Evolutionary conservation across 92 coral and sea anemone species (phyloP), one percentile per base, ranked within the genome.

Genomic region (Porites evermanni): DNA sequence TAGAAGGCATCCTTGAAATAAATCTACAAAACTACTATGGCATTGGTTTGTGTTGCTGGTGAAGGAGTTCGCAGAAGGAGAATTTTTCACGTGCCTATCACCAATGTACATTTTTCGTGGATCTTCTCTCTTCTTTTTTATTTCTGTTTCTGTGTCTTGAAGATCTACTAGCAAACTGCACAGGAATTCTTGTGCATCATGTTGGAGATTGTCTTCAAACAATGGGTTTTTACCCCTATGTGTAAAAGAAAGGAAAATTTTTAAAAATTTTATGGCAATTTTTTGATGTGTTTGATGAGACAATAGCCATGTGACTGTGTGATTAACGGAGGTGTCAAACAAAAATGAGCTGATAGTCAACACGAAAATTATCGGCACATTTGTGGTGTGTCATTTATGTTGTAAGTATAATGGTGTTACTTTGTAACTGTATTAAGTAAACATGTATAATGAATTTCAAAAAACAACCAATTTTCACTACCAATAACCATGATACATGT

Each of bases 131-230:
- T 19, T 90, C 90, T 89, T 91, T 68, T 78, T 66, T 59, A 77
- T 79, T 60, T 88, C 93, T 70, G 77, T 90, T 61, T 88, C 91
- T 24, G 90, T 82, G 70, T 90, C 99, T 81, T 93, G 95, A 17
- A 93, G 90, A 54, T 80, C 91, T 82, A 86, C 94, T 76, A 91
- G 89, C 77, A 97, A 89, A 59, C 93, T 91, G 66, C 98, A 88
- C 18, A 97, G 93, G 74, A 97, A 97, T 77, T 97, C 99, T 76
- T 97, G 99, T 20, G 99, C 97, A 84, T 97, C 99, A 78, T 97
- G 99, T 58, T 97, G 99, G 44, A 91, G 93, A 70, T 92, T 90
- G 89, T 91, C 92, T 78, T 93, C 89, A 88, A 97, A 97, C 73
- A 88, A 68, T 65, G 99, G 93, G 67, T 96, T 88, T 47, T 92